Conservation (phyloP, 2,888 invertebrate genomes). For the Pristionchus mayeri region DNA sequence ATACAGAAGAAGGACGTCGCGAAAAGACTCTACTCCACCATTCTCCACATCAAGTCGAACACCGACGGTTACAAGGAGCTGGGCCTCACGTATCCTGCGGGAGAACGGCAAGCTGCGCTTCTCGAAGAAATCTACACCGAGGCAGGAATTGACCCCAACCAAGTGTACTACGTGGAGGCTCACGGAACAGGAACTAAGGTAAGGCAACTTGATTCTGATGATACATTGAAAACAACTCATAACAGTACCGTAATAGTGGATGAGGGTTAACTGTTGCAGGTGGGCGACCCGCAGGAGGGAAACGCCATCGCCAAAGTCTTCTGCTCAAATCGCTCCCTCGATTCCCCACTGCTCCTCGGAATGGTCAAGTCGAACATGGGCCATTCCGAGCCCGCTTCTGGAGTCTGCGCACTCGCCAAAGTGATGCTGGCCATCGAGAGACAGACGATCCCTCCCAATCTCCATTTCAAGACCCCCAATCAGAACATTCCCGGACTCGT, state of each 20-base stretch:
- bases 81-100: conserved; percentile 80
- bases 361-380: conserved; percentile 99
- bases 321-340: conserved; percentile 84
- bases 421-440: conserved; percentile 92
- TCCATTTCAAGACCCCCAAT: conserved; percentile 91
- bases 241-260: too few relatives aligned
- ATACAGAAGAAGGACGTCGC: conserved; percentile 73
- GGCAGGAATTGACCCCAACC: conserved; percentile 84
- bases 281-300: conserved; percentile 96
- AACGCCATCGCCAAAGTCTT: conserved; percentile 93
- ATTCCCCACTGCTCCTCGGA: conserved; percentile 88
- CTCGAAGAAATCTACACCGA: conserved; percentile 84
- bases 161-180: conserved; percentile 93
- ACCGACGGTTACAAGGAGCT: conserved; percentile 85
- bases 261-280: conserved; percentile 72
- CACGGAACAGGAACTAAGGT: conserved; percentile 97
- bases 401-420: conserved; percentile 76
- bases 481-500: conserved; percentile 90
- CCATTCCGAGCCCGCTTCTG: conserved; percentile 89
- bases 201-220: not conserved
- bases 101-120: conserved; percentile 83
- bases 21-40: conserved; percentile 74
- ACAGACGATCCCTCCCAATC: conserved; percentile 90
- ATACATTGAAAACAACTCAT: too few relatives aligned
- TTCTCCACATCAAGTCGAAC: conserved; percentile 89